Base-by-base conservation (phyloP, 2,797 vertebrate species). In the Aeoliscus strigatus region DNA sequence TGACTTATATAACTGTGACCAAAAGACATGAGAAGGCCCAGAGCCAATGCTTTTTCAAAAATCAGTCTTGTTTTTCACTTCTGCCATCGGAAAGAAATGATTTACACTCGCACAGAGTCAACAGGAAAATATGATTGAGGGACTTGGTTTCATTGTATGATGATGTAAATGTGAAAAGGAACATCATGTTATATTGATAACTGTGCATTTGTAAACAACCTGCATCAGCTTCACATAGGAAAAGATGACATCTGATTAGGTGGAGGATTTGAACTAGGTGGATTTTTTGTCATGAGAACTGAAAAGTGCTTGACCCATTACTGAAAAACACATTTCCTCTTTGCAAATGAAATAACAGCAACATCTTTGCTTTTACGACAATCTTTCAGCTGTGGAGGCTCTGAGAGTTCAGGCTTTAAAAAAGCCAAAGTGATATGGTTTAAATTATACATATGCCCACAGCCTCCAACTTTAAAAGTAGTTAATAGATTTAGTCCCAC, bases 261-360 rank as follows among this genome's bases (percentile, higher is more conserved):
- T n/a, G n/a, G n/a, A n/a, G n/a, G n/a, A n/a, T n/a, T n/a, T n/a
- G n/a, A n/a, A 43, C 47, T 31, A 21, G 23, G 7, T 14, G 23
- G 17, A 27, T 25, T 50, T 25, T 10, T 45, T 12, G n/a, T n/a
- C n/a, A n/a, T n/a, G n/a, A n/a, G n/a, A n/a, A n/a, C n/a, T n/a
- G n/a, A n/a, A n/a, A 59, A 37, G 24, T 30, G 27, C 23, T 44
- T 11, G 26, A 53, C 36, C 9, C 15, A 9, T 52, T 51, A 60
- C 51, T 60, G 46, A 64, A 27, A 38, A 63, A 56, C 28, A 53
- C 29, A 66, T 49, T 63, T 66, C n/a, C 45, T 67, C 73, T 66
- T 48, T 39, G 41, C 28, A 64, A 66, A 73, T 66, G 38, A 59
- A 42, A 34, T 55, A 47, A 55, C 59, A 69, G 57, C 48, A 51